Base-by-base conservation (phyloP, 2,113 vertebrate genomes). In the Rhegmatorhina hoffmannsi region DNA sequence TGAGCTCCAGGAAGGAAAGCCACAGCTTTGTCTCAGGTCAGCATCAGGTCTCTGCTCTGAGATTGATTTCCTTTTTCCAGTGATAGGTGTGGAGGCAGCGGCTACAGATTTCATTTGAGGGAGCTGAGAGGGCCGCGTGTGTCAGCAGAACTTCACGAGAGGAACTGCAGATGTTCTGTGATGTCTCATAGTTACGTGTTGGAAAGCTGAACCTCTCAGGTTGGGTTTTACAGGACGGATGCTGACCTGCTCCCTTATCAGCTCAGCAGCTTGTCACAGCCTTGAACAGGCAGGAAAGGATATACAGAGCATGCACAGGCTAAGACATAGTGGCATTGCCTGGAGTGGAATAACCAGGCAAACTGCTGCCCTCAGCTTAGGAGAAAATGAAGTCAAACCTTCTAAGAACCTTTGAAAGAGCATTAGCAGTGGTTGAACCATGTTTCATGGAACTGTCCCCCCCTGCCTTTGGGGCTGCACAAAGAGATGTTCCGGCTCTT, bases 1-100 rank as follows among this genome's bases (percentile, higher is more conserved):
- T 52, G 75, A 85, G 17, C 21, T 43, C 11, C 13, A 74, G 40
- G 63, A 87, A 58, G 24, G 82, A 82, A 95, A 85, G 20, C 4
- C 75, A 34, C 77, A 70, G 56, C 18, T 68, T 33, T 33, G 21
- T 11, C 67, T 33, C 25, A 11, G 88, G 79, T 88, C 88, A 89
- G 55, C n/a, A 6, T 50, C 44, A 70, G 76, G 89, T 67, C 86
- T 74, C 50, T 0, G 1, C 1, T 13, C 15, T 5, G 46, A 85
- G 28, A 55, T 14, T 53, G 17, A 68, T 62, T 83, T 94, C 59
- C 8, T 93, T 95, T 92, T 95, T 89, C 86, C 91, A 49, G 91
- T 0, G 0, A 74, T 15, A 89, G 29, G 38, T 62, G 29, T 67
- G 55, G 83, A 59, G 59, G 33, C 50, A 73, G 58, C 14, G 34